Evolutionary conservation across 2,797 vertebrate species (phyloP), one percentile per base, ranked within the genome.

Genomic region (Paguma larvata): DNA sequence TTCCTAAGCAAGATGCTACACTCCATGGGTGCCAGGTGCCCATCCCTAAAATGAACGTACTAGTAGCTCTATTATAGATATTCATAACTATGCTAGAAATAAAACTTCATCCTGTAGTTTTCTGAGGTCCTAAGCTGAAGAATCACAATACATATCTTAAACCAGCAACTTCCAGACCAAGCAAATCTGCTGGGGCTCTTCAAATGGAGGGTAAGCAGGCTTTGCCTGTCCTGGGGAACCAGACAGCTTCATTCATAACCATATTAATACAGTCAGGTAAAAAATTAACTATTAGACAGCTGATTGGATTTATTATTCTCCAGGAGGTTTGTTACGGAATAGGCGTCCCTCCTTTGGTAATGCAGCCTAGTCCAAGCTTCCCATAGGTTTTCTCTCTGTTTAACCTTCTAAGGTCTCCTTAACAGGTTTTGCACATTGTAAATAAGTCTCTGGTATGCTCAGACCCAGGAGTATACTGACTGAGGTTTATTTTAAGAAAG

Each of bases 401-500:
- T 97, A 95, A 89, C 48, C 63, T 94, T 97, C 44, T 59, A 59
- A 95, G 16, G 8, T 95, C n/a, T 94, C 68, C 73, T 95, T 95
- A 92, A 92, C 63, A 90, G 68, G 90, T 96, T 97, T 94, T 30
- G 85, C 73, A 88, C 38, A 79, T 72, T 91, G 89, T 96, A 92
- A 97, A 95, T 79, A 97, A 87, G 65, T 85, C 67, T 95, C 59
- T 97, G 67, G 44, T 67, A 91, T 34, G 14, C 68, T 95, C 73
- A 97, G n/a, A 83, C 56, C 62, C 90, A 72, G 73, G 82, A 92
- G 91, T 89, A 94, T 87, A 90, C 82, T 63, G 80, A 85, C 93
- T 94, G 27, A 92, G 34, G 67, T 96, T 96, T 96, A 95, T 94
- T 97, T 97, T 96, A 80, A 94, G 85, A 94, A 72, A 80, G 44